Evolutionary conservation across 2,797 vertebrate genomes (phyloP), one percentile per base, ranked within the genome.

Genomic region (Phataginus tricuspis): DNA sequence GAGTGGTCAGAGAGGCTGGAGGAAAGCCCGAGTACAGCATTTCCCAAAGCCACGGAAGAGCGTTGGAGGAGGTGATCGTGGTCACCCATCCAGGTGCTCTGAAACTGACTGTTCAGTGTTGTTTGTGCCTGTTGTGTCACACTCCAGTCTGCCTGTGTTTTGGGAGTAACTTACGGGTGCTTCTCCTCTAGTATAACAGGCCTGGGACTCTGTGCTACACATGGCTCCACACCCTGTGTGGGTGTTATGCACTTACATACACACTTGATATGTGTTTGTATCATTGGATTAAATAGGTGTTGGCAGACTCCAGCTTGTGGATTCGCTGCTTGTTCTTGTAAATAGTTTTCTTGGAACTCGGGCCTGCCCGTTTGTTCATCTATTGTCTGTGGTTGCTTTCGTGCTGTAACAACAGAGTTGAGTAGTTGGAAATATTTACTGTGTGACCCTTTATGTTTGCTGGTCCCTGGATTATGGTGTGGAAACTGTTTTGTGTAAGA

Each of bases 401-500:
- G 23, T 16, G 2, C 2, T 68, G 3, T 57, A 39, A 39, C 37
- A 34, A 34, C 25, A 64, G 63, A 94, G 18, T 25, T 86, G 11
- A 77, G 13, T 42, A 37, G 34, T 29, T 42, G 86, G 42, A 90
- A 86, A 34, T 94, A 69, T 77, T 86, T 85, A 80, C 29, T 78
- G 0, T 64, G 2, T 79, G 29, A 10, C 29, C 15, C 37, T 87
- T 69, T 94, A 19, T 61, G 39, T 75, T 95, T 92, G 19, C 53
- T 74, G 29, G 75, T 61, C 59, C 16, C 21, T 91, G 29, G 19
- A 29, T 83, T 78, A 63, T 31, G 53, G 3, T 77, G 37, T 63
- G 74, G 16, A 68, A 63, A 25, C 34, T 93, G 39, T 72, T 93
- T 91, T 75, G 23, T 90, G 11, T 92, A 79, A 95, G 27, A 21